Percentiles rank a stretch among this genome's conserved stretches.
These are phyloP conservation scores for Nebria salina DNA, from an alignment of 2,888 invertebrate species.

Conservation along the genomic window DNA sequence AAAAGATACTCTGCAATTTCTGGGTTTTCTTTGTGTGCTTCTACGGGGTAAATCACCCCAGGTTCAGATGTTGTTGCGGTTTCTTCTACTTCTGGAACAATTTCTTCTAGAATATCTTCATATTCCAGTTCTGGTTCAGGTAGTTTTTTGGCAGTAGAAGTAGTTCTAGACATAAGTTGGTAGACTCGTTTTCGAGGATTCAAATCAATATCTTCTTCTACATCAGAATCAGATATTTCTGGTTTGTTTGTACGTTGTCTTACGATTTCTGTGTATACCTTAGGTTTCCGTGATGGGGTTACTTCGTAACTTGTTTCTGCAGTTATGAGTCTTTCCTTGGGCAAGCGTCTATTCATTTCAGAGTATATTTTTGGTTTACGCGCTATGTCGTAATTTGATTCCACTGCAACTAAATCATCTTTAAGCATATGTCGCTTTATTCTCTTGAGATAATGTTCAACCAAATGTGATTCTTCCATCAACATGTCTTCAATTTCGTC, in stretches of 20 bases:
- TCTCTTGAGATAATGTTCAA: constrained; percentile 20
- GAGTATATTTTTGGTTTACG: constrained; percentile 26
- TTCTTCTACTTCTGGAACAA: constrained; percentile 48
- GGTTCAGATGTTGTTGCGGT: constrained; percentile 51
- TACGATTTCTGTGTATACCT: constrained; percentile 44
- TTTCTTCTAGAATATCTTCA: constrained; percentile 53
- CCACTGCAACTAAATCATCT: constrained; percentile 27
- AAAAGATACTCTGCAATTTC: constrained; percentile 57
- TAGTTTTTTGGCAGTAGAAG: constrained; percentile 50
- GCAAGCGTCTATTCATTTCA: constrained; percentile 51
- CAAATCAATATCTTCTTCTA: constrained; percentile 48
- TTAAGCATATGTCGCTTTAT: constrained; percentile 2
- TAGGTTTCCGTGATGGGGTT: constrained; percentile 19
- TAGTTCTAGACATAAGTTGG: constrained; percentile 51
- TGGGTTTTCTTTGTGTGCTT: constrained; percentile 52
- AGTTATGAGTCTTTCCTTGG: constrained; percentile 31
- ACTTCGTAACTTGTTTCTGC: constrained; percentile 12
- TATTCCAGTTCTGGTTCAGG: constrained; percentile 51
- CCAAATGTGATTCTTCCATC: constrained; percentile 10
- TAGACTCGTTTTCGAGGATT: constrained; percentile 51
- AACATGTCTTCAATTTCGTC: constrained; percentile 27
- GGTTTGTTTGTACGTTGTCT: constrained; percentile 50
- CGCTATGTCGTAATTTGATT: constrained; percentile 13
- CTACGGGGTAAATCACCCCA: constrained; percentile 36
- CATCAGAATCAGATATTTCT: constrained; percentile 48